Percentiles rank a stretch among this genome's conserved stretches.
These are phyloP conservation scores for Alaudala cheleensis DNA, from an alignment of 2,113 vertebrate species.

Conservation along the genomic window DNA sequence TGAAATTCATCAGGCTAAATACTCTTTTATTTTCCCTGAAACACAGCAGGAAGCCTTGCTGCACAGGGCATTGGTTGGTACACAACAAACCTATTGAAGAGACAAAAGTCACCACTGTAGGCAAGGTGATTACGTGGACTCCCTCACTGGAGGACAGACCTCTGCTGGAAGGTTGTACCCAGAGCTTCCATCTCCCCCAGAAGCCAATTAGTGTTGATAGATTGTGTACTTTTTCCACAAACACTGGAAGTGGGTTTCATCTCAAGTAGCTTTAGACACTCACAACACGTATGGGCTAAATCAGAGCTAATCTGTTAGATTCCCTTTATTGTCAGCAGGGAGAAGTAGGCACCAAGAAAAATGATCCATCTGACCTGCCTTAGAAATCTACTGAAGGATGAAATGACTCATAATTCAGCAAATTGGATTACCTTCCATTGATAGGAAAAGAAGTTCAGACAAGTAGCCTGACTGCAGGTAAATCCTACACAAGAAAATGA, in stretches of 20 bases:
- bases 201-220: background rate
- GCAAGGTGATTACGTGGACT: fast-evolving
- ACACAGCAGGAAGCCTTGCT: background rate
- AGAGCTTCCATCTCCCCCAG: background rate
- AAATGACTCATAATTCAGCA: background rate
- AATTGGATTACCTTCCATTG: background rate
- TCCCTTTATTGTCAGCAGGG: background rate
- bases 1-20: background rate
- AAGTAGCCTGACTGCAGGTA: background rate
- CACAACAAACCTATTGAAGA: background rate
- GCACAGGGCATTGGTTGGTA: background rate
- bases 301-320: background rate
- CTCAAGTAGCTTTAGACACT: background rate
- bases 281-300: background rate
- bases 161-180: background rate
- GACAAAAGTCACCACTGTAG: background rate
- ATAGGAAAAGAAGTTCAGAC: background rate
- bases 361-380: background rate
- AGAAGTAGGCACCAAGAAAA: background rate
- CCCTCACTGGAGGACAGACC: background rate
- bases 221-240: background rate
- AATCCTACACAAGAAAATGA: background rate
- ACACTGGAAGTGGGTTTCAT: background rate
- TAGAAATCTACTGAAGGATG: background rate
- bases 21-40: background rate